Base-by-base conservation (phyloP, 2,797 vertebrate genomes). In the Darevskia mixta region DNA sequence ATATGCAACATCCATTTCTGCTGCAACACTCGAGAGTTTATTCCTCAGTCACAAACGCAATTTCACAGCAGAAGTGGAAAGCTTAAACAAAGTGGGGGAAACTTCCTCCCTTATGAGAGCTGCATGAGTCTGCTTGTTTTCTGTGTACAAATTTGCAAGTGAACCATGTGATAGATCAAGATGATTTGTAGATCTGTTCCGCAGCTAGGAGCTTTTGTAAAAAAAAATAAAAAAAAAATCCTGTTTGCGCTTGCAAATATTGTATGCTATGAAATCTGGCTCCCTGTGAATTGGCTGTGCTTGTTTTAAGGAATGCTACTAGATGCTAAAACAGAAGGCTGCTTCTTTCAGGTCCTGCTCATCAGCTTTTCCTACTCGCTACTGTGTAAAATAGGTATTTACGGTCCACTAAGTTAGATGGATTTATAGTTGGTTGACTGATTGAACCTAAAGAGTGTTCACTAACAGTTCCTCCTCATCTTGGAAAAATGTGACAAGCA, bases 1-100 rank as follows among this genome's bases (percentile, higher is more conserved):
- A 95, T 95, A 96, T 87, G 93, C 93, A 94, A 95, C 95, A 95
- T 95, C 91, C 91, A 93, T 95, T 94, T 94, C 92, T 92, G 91
- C 93, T 92, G 92, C 92, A 95, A 93, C 93, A 91, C 88, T 94
- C 89, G 79, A 90, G 93, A 93, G 92, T 95, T 94, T 96, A 94
- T 96, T 94, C 88, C 92, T 92, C 89, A 90, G 83, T 95, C 92
- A 92, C 86, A 93, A 95, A 95, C 93, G 93, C 91, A 94, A 95
- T 95, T 95, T 95, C 93, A 92, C 91, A 93, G 94, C 89, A 90
- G 87, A 95, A 95, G 91, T 38, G 92, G 90, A 95, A 92, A 90
- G 0, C 90, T 95, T 95, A 95, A 95, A 95, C 91, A 95, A 95
- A 94, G 86, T 25, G 4, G 92, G 90, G 78, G 4, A 58, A 89